These are phyloP conservation scores for Microplitis demolitor DNA, from an alignment of 1,140 invertebrate genomes.

Conservation along the genomic window DNA sequence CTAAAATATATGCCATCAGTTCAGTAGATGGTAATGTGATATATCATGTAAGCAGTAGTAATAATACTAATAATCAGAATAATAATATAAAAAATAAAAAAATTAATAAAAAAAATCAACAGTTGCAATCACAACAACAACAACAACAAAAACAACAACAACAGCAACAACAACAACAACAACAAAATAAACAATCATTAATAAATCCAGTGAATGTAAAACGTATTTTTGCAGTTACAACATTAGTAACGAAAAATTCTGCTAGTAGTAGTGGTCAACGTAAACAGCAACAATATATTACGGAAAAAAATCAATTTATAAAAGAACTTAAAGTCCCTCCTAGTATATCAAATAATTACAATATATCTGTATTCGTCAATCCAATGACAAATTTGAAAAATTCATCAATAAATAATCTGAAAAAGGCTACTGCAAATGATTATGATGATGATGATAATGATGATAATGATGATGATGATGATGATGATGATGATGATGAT, in stretches of 20 bases:
- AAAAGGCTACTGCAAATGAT: conserved; percentile 38
- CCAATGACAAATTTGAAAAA: conserved; percentile 44
- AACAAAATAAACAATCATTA: conserved; percentile 42
- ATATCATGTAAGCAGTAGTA: conserved; percentile 74
- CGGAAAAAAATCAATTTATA: conserved; percentile 61
- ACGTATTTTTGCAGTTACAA: conserved; percentile 61
- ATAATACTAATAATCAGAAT: conserved; percentile 49
- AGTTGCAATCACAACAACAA: conserved; percentile 42
- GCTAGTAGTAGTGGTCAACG: conserved; percentile 45
- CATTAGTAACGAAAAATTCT: conserved; percentile 47
- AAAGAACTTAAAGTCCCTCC: conserved; percentile 64
- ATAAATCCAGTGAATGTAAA: conserved; percentile 61
- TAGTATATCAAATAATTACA: conserved; percentile 57
- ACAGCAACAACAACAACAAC: conserved; percentile 45
- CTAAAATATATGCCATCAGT: conserved; percentile 84
- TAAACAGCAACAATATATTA: conserved; percentile 51
- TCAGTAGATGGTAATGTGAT: conserved; percentile 85
- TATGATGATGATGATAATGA: neutral
- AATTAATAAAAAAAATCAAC: conserved; percentile 6
- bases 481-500: no score
- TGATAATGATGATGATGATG: no score
- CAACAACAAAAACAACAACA: conserved; percentile 43
- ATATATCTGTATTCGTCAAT: conserved; percentile 66
- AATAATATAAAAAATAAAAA: conserved; percentile 45
- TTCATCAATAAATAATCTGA: no score